phyloP scores from a whole-genome alignment of 2,113 vertebrate species.

The Onychostruthus taczanowskii region DNA sequence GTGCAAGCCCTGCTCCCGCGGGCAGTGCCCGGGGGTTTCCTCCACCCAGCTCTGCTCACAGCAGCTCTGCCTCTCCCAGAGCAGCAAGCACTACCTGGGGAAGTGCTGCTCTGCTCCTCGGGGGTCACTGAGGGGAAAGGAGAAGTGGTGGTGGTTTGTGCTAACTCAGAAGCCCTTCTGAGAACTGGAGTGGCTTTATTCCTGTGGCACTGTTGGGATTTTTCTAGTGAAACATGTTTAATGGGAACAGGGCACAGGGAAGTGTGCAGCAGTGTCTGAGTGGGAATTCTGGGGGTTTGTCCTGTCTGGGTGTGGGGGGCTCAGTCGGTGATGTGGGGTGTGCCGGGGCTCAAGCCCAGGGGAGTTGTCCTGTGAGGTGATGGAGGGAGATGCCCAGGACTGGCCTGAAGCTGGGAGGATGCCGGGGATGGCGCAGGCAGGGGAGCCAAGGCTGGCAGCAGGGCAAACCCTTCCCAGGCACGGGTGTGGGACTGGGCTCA shows the following conservation, averaged over 20 bases:
- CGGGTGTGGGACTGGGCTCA: neutral
- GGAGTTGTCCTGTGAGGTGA: neutral
- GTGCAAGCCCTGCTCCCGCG: accelerated
- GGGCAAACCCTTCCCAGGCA: neutral
- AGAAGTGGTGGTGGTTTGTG: neutral
- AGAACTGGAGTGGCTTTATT: neutral
- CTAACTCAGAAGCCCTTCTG: neutral
- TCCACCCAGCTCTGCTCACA: neutral
- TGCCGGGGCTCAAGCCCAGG: neutral
- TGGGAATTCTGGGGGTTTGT: neutral
- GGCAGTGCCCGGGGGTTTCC: neutral
- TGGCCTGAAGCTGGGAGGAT: accelerated
- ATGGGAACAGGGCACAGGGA: accelerated
- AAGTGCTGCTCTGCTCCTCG: neutral
- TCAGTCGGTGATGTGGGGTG: accelerated
- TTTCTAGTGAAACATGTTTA: accelerated
- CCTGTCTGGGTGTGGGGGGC: neutral
- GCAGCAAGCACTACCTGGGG: neutral
- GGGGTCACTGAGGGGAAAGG: neutral
- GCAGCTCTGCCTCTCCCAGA: accelerated
- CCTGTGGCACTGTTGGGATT: accelerated
- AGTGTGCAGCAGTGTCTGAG: neutral
- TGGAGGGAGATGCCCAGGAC: neutral
- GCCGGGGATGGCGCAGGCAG: accelerated
- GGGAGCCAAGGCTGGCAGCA: neutral